Base-by-base conservation (phyloP, 2,797 vertebrate species). In the Eulemur rubriventer region DNA sequence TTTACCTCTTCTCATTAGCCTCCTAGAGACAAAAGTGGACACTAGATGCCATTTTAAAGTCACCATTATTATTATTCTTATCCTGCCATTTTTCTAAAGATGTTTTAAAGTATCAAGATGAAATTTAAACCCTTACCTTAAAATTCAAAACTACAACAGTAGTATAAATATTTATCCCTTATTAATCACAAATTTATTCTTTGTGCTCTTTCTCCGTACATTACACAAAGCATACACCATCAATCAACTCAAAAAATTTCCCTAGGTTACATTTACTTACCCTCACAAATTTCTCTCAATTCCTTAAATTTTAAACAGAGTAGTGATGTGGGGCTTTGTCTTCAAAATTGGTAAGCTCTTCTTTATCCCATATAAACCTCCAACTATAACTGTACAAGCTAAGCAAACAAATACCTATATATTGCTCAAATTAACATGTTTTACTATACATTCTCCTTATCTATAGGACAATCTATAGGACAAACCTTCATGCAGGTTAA, bases 221-320 rank as follows among this genome's bases (percentile, higher is more conserved):
- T 4, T 82, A 18, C 28, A 46, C 38, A 92, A 95, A 76, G 7
- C 67, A 75, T 43, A n/a, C 2, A 61, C 7, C 12, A 55, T 84
- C 55, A 87, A 65, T 86, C 72, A 72, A 55, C n/a, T 63, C 9
- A 72, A 75, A 91, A 65, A 0, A 72, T 13, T 20, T 84, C 33
- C 24, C 73, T 59, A 26, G 20, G 69, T 89, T 76, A 30, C 20
- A n/a, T 48, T 79, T 41, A 46, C 7, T 78, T 48, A 83, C 8
- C 70, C 20, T 59, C 16, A 90, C 30, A 46, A 73, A 82, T 79
- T 78, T 12, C 28, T 35, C 57, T 79, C 50, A 48, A 87, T 65
- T 55, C 20, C 18, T 93, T 78, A 79, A n/a, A 73, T 73, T 90
- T 92, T 82, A 95, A 88, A 67, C 33, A 95, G 35, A 46, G 72